phyloP scores from a whole-genome alignment of 2,888 invertebrate genomes.

The Pterobdella sp. region DNA sequence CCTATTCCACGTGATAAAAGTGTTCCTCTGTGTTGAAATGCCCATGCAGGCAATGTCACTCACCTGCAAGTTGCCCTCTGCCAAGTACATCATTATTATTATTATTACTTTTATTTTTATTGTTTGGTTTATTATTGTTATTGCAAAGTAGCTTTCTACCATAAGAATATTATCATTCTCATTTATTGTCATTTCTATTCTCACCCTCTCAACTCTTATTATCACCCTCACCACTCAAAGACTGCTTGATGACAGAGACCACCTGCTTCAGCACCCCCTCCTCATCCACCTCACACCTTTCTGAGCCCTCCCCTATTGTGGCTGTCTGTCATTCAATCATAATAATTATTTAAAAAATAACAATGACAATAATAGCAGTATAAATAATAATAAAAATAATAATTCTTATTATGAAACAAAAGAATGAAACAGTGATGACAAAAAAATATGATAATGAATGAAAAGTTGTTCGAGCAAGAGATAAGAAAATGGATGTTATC shows the following conservation, averaged over 20 bases:
- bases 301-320: neutral
- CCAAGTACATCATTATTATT: neutral
- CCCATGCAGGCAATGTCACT: slow-evolving; percentile 69
- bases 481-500: neutral
- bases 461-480: no score
- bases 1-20: slow-evolving; percentile 76
- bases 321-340: neutral
- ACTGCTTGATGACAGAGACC: slow-evolving; percentile 60
- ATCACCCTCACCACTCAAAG: slow-evolving; percentile 50
- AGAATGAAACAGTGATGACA: neutral
- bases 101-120: no score
- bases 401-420: neutral
- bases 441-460: slow-evolving; percentile 3
- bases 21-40: slow-evolving; percentile 72
- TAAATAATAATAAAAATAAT: slow-evolving; percentile 55
- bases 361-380: slow-evolving; percentile 68
- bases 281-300: slow-evolving; percentile 70
- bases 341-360: slow-evolving; percentile 46
- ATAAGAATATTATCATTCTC: neutral
- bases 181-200: neutral
- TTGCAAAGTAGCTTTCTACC: neutral
- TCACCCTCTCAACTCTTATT: neutral
- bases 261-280: slow-evolving; percentile 64
- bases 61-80: slow-evolving; percentile 65
- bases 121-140: no score